A percentile compares a stretch with the other conserved stretches of the same genome.
Evolutionary conservation across 2,797 vertebrate genomes (phyloP).

Genomic region (Passerculus sandwichensis): DNA sequence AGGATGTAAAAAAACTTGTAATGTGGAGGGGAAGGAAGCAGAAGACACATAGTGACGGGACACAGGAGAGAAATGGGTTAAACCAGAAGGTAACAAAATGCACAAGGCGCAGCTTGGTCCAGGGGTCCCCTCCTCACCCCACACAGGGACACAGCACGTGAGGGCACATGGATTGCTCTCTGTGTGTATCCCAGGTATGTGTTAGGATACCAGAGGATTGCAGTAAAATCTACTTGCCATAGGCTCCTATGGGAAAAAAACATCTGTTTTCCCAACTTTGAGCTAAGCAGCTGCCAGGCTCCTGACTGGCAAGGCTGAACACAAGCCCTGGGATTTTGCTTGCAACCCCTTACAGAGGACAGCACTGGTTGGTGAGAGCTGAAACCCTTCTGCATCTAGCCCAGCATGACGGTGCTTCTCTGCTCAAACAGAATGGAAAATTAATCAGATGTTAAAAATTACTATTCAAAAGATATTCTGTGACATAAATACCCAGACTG

Average conservation of each 20-base stretch:
- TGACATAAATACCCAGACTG: slow-evolving; percentile 32
- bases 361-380: not conserved
- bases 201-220: not conserved
- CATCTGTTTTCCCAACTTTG: not conserved
- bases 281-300: not conserved
- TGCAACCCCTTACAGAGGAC: not conserved
- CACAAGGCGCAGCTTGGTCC: not conserved
- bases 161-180: accelerated
- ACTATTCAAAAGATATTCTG: slow-evolving; percentile 22
- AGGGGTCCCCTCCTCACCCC: not conserved
- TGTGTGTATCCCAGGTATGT: accelerated
- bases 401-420: not conserved
- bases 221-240: not conserved
- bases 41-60: accelerated
- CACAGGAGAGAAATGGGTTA: not conserved
- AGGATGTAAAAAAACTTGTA: not conserved
- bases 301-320: not conserved
- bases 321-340: accelerated
- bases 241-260: not conserved
- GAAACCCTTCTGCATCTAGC: not conserved
- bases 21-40: not conserved
- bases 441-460: slow-evolving; percentile 34
- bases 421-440: not conserved
- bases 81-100: not conserved
- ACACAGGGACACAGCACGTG: accelerated